phyloP scores from a whole-genome alignment of 2,797 vertebrate genomes.

The Cossypha dichroa region DNA sequence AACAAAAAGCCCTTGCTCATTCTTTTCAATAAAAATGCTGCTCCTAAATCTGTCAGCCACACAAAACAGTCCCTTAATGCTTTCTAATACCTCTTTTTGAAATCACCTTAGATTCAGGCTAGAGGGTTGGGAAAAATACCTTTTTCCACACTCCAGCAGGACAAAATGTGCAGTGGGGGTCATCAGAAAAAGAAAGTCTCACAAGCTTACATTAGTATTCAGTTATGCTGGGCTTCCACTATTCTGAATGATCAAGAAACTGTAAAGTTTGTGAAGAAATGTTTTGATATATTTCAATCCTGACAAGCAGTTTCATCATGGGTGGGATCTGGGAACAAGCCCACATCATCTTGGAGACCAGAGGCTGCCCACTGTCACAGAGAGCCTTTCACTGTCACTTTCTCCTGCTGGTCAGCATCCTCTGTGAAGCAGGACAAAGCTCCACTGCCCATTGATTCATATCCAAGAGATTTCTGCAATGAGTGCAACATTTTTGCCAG shows the following conservation, averaged over 20 bases:
- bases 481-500: not conserved
- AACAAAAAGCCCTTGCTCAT: not conserved
- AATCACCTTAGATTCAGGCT: not conserved
- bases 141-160: not conserved
- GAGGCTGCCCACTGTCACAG: not conserved
- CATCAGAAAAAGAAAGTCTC: not conserved
- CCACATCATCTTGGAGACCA: rapidly evolving
- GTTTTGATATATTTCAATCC: too few species aligned
- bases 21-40: not conserved
- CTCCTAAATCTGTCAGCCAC: not conserved
- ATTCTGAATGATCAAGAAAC: not conserved
- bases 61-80: not conserved
- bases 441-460: not conserved
- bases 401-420: not conserved
- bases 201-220: not conserved
- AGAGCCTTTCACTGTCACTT: not conserved
- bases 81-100: not conserved
- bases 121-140: not conserved
- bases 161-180: not conserved
- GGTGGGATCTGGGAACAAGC: rapidly evolving
- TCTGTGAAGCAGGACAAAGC: rapidly evolving
- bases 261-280: not conserved
- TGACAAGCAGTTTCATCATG: rapidly evolving
- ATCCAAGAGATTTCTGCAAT: not conserved
- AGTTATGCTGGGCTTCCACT: not conserved